Evolutionary conservation across 2,113 vertebrate species (phyloP).

Genomic region (Struthio camelus): DNA sequence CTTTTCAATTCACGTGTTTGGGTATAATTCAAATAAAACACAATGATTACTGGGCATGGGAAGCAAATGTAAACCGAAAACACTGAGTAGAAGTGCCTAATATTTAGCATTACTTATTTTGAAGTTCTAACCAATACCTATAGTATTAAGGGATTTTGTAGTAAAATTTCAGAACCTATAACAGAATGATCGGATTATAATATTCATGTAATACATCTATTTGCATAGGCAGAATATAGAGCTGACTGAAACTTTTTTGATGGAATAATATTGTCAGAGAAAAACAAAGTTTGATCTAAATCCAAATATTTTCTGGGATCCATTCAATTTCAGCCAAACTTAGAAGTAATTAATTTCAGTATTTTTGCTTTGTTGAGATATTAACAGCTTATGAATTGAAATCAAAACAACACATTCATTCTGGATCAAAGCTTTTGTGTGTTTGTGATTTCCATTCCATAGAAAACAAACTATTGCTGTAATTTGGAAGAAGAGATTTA

Average conservation of each 20-base stretch:
- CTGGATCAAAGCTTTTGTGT: neutral
- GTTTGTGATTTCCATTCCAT: neutral
- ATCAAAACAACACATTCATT: neutral
- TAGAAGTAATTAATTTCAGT: neutral
- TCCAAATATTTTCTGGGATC: neutral
- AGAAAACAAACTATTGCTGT: neutral
- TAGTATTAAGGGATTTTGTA: neutral
- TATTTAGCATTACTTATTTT: neutral
- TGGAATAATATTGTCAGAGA: neutral
- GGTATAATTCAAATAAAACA: neutral
- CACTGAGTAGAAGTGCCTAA: neutral
- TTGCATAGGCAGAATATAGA: neutral
- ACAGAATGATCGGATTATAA: neutral
- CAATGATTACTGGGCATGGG: neutral
- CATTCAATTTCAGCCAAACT: neutral
- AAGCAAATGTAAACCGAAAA: neutral
- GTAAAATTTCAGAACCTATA: neutral
- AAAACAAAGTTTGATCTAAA: neutral
- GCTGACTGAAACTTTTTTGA: neutral
- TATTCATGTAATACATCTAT: neutral
- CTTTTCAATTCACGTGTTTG: neutral
- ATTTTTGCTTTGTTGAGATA: neutral
- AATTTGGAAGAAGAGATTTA: neutral
- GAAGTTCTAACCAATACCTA: neutral
- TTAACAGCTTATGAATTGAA: neutral